Percentiles rank a stretch among this genome's conserved stretches.
Conservation (phyloP, 2,888 invertebrate species). For the Coleophora flavipennella region DNA sequence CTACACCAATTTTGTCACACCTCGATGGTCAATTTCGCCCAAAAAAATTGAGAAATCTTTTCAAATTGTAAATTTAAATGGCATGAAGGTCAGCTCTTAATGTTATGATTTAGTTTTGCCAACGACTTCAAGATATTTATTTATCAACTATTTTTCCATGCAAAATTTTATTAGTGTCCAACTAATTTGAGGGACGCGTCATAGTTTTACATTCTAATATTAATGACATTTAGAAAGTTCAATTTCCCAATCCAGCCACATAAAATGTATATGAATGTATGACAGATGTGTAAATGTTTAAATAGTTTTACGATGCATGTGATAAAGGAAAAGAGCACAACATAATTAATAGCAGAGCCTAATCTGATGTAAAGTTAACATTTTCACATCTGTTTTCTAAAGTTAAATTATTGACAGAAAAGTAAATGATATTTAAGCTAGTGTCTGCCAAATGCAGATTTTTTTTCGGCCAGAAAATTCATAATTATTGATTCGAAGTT, state of each 20-base stretch:
- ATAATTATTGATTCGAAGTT: conserved; percentile 36
- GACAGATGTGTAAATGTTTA: conserved; percentile 49
- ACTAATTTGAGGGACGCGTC: too few relatives aligned
- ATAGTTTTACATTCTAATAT: too few relatives aligned
- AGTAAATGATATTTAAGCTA: conserved; percentile 42
- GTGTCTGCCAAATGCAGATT: conserved; percentile 37
- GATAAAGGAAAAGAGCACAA: conserved; percentile 69
- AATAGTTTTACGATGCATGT: conserved; percentile 59
- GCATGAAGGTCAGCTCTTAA: too few relatives aligned
- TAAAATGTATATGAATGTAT: conserved; percentile 47
- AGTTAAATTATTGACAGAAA: conserved; percentile 35
- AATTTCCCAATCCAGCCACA: conserved; percentile 32
- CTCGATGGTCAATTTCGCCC: too few relatives aligned
- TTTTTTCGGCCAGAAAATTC: conserved; percentile 28
- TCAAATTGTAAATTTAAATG: too few relatives aligned
- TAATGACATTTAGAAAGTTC: conserved; percentile 27
- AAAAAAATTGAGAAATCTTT: too few relatives aligned
- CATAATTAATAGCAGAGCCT: conserved; percentile 62
- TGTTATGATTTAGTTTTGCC: too few relatives aligned
- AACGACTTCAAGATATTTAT: too few relatives aligned
- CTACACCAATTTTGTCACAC: too few relatives aligned
- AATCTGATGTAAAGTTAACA: conserved; percentile 55
- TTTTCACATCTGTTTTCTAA: conserved; percentile 46
- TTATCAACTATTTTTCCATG: too few relatives aligned
- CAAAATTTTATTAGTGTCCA: too few relatives aligned